phyloP scores from a whole-genome alignment of 1,140 invertebrate species.

The Dendrolimus kikuchii region DNA sequence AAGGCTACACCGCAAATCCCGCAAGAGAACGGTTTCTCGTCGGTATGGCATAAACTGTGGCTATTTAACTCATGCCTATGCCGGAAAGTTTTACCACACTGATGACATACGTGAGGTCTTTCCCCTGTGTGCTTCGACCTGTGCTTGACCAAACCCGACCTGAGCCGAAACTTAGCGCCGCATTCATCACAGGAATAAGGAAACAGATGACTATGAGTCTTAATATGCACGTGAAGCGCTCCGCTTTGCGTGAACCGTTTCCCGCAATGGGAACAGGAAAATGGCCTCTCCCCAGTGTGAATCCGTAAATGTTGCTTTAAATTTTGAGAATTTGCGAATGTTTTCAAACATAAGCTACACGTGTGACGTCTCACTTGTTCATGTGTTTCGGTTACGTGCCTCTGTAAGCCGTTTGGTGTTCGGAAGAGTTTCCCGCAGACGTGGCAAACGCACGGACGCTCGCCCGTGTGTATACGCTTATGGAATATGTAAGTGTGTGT shows the following conservation, averaged over 20 bases:
- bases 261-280: conserved; percentile 73
- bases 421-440: conserved; percentile 83
- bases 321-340: conserved; percentile 73
- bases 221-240: conserved; percentile 58
- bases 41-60: conserved; percentile 45
- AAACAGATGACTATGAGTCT: conserved; percentile 71
- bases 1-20: conserved; percentile 33
- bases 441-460: conserved; percentile 81
- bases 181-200: conserved; percentile 77
- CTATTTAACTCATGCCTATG: conserved; percentile 76
- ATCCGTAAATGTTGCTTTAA: conserved; percentile 76
- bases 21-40: conserved; percentile 35
- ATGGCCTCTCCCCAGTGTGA: conserved; percentile 78
- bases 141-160: conserved; percentile 73
- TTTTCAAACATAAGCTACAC: conserved; percentile 71
- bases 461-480: conserved; percentile 79
- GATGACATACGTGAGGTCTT: conserved; percentile 76
- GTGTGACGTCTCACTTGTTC: conserved; percentile 73
- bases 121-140: conserved; percentile 78
- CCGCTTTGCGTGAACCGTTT: conserved; percentile 63
- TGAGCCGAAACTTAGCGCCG: conserved; percentile 74
- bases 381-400: conserved; percentile 78
- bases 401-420: conserved; percentile 73
- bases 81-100: conserved; percentile 75
- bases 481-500: conserved; percentile 76